Base-by-base conservation (phyloP, 2,797 vertebrate genomes). In the Schizopygopsis pylzovi region DNA sequence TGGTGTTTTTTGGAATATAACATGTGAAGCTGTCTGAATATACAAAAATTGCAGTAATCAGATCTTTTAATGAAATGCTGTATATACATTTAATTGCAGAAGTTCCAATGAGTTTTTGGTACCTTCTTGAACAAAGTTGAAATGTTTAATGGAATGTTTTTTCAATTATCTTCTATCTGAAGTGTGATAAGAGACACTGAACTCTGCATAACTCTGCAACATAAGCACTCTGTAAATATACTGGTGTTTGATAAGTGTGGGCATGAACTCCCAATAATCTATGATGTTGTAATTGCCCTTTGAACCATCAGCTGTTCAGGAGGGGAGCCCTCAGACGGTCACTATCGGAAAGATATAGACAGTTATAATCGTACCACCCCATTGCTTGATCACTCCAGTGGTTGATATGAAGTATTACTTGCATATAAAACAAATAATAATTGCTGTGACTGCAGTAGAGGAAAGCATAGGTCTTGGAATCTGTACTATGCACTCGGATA, bases 261-360 rank as follows among this genome's bases (percentile, higher is more conserved):
- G 10, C 73, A 39, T 63, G 59, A 56, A 80, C 73, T 82, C 75
- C 61, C 71, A 79, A 79, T 70, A 59, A 93, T 93, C 89, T 92
- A 82, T 59, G 47, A 87, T 91, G 92, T 88, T 91, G 92, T 89
- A 93, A 87, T n/a, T 87, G 91, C 54, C 90, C 93, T 92, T 94
- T 95, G 92, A 93, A 93, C 91, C 88, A 76, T 91, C 84, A 85
- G 89, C 84, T 89, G 87, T 81, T 90, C 37, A 28, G 81, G 43
- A 80, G 70, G 67, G 25, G 41, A 39, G 45, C 73, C 37, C 76
- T 39, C 72, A 25, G 41, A 39, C 2, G 33, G 67, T 73, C 71
- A 86, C 33, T 72, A 18, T 16, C 28, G 6, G 33, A 73, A 45
- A 37, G n/a, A 47, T 6, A 79, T 15, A 82, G 43, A 79, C 33